These are phyloP conservation scores for Musca vetustissima DNA, from an alignment of 1,140 invertebrate genomes.

Conservation along the genomic window DNA sequence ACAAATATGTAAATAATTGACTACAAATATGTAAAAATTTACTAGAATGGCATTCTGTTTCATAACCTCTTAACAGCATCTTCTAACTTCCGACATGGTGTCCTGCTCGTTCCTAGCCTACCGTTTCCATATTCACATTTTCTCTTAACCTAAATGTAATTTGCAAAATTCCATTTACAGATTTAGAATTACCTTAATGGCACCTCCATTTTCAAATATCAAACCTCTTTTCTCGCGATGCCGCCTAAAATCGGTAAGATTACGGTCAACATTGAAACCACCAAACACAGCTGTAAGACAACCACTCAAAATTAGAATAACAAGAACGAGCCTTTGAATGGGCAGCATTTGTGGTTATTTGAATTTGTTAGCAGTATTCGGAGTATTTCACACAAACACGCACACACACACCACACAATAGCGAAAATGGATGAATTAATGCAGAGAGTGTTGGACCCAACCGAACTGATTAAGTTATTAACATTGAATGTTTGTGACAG, in stretches of 20 bases:
- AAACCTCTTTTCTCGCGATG: conserved; percentile 16
- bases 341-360: not conserved
- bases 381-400: not conserved
- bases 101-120: too few relatives aligned
- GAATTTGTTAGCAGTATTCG: too few relatives aligned
- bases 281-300: not conserved
- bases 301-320: not conserved
- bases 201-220: conserved; percentile 25
- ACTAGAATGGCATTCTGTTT: too few relatives aligned
- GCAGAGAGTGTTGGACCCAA: conserved; percentile 6
- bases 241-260: conserved; percentile 22
- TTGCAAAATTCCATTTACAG: not conserved
- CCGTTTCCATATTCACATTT: too few relatives aligned
- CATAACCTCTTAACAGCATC: too few relatives aligned
- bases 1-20: too few relatives aligned
- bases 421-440: not conserved
- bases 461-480: conserved; percentile 18
- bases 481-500: conserved; percentile 1
- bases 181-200: conserved; percentile 18
- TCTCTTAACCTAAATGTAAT: not conserved
- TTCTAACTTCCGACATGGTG: too few relatives aligned
- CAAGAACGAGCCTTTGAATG: not conserved
- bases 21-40: too few relatives aligned
- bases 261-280: not conserved
- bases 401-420: not conserved